Base-by-base conservation (phyloP, 2,888 invertebrate species). In the Cosmia pyralina region DNA sequence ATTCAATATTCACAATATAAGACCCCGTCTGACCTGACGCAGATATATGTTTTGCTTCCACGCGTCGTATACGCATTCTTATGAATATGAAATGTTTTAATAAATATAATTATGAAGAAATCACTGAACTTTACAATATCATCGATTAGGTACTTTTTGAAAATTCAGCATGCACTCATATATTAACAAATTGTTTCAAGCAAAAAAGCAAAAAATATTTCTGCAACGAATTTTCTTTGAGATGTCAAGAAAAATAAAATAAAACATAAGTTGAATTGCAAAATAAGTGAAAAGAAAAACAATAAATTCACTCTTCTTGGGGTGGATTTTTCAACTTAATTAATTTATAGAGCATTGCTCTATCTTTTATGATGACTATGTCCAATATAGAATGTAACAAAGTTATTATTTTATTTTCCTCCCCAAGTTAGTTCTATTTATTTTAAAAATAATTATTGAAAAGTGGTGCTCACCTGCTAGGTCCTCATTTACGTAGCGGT, bases 401-500 rank as follows among this genome's bases (percentile, higher is more conserved):
- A 13, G 13, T 17, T 48, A 34, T 34, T 28, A 41, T 52, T 44
- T 44, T 13, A 44, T 28, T 6, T 13, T 69, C 0, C 3, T 17
- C 10, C 4, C 6, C 1, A 44, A 44, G 10, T 44, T 38, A 38
- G 38, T 38, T 38, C 38, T 38, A 38, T 38, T 22, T 11, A n/a
- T 53, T 19, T 15, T 5, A 60, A 48, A 48, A 64, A 13, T 19
- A 34, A 11, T 6, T 22, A 22, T 44, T 34, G 0, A 4, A 53
- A 19, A 10, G 4, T 4, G 4, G 11, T 11, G 53, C 87, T 88
- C 62, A 96, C 96, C 96, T 70, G 95, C 95, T 46, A 95, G 83
- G 74, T 95, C 95, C 81, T 94, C 90, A 87, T 95, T 95, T 15
- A 96, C 80, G 77, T 90, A 95, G 69, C 90, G 91, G 83, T 95